phyloP scores from a whole-genome alignment of 2,113 vertebrate genomes.

The Grantiella picta region DNA sequence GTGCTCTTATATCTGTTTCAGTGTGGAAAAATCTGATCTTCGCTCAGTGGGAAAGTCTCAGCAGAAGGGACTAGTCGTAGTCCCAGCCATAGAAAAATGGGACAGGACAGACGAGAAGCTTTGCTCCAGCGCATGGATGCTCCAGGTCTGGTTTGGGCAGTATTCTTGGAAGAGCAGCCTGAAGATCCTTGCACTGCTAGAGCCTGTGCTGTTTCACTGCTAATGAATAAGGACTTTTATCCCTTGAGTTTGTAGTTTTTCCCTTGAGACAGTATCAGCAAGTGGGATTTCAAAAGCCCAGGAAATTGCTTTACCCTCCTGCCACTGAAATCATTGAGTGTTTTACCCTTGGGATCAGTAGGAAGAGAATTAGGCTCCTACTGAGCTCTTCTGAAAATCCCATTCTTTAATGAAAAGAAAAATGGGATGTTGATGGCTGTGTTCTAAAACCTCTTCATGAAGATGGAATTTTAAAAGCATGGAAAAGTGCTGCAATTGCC shows the following conservation, averaged over 20 bases:
- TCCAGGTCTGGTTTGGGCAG: background rate
- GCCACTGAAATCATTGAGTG: background rate
- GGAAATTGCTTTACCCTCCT: background rate
- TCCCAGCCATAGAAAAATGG: background rate
- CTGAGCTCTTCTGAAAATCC: background rate
- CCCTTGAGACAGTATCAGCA: background rate
- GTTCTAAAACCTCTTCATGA: slow-evolving; percentile 6
- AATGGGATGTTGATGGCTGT: background rate
- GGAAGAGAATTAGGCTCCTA: background rate
- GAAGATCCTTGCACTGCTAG: background rate
- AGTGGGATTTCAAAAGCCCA: background rate
- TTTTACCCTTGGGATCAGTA: background rate
- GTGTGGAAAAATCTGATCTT: background rate
- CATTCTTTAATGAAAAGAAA: background rate
- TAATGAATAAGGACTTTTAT: background rate
- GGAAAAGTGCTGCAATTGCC: background rate
- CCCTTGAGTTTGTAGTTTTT: background rate
- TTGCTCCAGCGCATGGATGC: background rate
- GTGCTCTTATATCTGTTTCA: background rate
- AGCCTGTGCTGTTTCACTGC: background rate
- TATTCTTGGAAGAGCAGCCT: background rate
- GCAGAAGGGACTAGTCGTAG: background rate
- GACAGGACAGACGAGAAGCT: background rate
- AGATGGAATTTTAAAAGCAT: background rate
- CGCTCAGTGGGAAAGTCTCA: background rate